Evolutionary conservation across 2,888 invertebrate species (phyloP).

Genomic region (Pseudeuparius sepicola): DNA sequence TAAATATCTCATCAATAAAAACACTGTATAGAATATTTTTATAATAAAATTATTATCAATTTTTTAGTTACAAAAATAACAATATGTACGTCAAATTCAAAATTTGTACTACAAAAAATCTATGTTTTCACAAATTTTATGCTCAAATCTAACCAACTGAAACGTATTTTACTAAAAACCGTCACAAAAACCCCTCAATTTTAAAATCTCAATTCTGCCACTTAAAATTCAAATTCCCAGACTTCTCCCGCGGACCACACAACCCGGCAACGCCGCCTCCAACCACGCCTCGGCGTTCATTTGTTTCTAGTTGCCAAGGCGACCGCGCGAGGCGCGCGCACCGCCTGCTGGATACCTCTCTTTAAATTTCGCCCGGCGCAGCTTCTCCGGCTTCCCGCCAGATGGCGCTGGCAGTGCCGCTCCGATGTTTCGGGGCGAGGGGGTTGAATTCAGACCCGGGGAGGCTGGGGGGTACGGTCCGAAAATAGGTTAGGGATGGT

Average conservation of each 20-base stretch:
- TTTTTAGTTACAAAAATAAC: too few relatives aligned
- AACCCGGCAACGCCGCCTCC: background rate
- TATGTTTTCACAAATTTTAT: background rate
- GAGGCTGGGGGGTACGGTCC: too few relatives aligned
- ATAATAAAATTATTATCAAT: too few relatives aligned
- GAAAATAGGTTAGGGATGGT: too few relatives aligned
- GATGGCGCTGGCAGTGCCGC: slow-evolving; percentile 5
- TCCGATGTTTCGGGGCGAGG: too few relatives aligned
- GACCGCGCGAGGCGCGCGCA: slow-evolving; percentile 14
- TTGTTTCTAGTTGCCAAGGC: slow-evolving; percentile 17
- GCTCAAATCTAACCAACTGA: background rate
- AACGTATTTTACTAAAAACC: too few relatives aligned
- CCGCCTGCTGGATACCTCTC: too few relatives aligned
- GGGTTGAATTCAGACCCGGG: too few relatives aligned
- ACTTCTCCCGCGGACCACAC: background rate
- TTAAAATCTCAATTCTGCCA: too few relatives aligned
- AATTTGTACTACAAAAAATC: background rate
- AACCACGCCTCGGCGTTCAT: slow-evolving; percentile 8
- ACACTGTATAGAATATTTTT: too few relatives aligned
- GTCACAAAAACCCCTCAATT: slow-evolving; percentile 5
- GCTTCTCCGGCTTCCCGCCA: slow-evolving; percentile 1
- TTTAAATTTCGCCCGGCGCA: slow-evolving; percentile 5
- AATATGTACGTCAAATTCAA: background rate
- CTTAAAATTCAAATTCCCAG: too few relatives aligned
- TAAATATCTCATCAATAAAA: too few relatives aligned